Evolutionary conservation across 2,888 invertebrate genomes (phyloP), one percentile per base, ranked within the genome.

Genomic region (Epicampocera succincta): DNA sequence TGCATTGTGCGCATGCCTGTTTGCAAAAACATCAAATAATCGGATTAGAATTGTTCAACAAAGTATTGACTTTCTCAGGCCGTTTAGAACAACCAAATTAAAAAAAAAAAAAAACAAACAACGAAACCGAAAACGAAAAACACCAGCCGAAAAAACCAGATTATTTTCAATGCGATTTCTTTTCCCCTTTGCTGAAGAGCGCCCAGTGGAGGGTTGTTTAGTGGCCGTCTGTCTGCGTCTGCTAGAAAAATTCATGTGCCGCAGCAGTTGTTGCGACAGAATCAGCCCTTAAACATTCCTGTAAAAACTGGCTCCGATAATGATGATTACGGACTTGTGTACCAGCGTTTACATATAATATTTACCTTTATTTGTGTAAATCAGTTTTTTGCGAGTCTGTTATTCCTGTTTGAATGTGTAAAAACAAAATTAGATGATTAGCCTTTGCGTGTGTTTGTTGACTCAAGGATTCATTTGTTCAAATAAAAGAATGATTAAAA

Each of bases 51-150:
- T 86, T 89, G 89, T 85, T 84, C 77, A 33, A 80, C 65, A 84
- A 78, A 74, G 84, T 85, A 83, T 89, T 89, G 89, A 89, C 89
- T 89, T 89, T 89, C 89, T 87, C 89, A 89, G 89, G 87, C 78
- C 82, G 66, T 78, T 83, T 68, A 63, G 60, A 17, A 69, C 9
- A 33, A n/a, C n/a, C n/a, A n/a, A n/a, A n/a, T n/a, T n/a, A n/a
- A n/a, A n/a, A n/a, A n/a, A n/a, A n/a, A n/a, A n/a, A n/a, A n/a
- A 5, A 33, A 33, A 33, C 5, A 33, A 9, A 33, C n/a, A n/a
- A n/a, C n/a, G n/a, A n/a, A n/a, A n/a, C n/a, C n/a, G n/a, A 33
- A 33, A 33, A 33, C 33, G 33, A 9, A 29, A 8, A 52, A 68
- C 44, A 65, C 15, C 46, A 76, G 58, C 15, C 44, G 19, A 50